Evolutionary conservation across 2,797 vertebrate species (phyloP).

Genomic region (Platalea minor): DNA sequence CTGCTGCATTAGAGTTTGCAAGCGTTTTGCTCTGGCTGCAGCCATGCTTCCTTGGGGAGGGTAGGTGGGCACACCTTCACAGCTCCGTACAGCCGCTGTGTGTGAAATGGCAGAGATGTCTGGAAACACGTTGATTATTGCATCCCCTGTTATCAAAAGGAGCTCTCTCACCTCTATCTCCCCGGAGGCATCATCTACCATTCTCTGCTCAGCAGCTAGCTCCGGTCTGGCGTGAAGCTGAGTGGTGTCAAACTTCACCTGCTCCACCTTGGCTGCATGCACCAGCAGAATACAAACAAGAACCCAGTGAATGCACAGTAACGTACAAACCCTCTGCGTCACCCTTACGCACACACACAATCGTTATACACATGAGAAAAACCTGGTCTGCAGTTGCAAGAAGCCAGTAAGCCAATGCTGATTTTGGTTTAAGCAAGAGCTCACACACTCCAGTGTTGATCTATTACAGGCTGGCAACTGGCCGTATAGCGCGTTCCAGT

Average conservation of each 20-base stretch:
- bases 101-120: neutral
- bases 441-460: neutral
- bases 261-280: slow-evolving; percentile 84
- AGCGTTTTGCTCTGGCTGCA: neutral
- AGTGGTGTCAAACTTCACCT: slow-evolving; percentile 87
- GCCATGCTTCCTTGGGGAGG: neutral
- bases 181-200: slow-evolving; percentile 89
- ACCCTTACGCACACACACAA: too few species aligned
- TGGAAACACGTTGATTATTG: neutral
- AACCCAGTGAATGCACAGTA: neutral
- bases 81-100: neutral
- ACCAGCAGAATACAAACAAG: neutral
- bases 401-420: neutral
- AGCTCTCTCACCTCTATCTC: slow-evolving; percentile 78
- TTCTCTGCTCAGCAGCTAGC: slow-evolving; percentile 86
- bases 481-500: rapidly evolving
- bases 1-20: neutral
- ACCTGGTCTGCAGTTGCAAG: rapidly evolving
- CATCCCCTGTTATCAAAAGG: neutral
- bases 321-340: neutral
- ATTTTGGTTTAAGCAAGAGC: neutral
- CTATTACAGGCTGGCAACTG: neutral
- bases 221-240: slow-evolving; percentile 86
- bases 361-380: rapidly evolving
- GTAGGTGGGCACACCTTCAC: neutral